These are phyloP conservation scores for Odontamblyopus lacepedii DNA, from an alignment of 2,797 vertebrate species.

Conservation along the genomic window DNA sequence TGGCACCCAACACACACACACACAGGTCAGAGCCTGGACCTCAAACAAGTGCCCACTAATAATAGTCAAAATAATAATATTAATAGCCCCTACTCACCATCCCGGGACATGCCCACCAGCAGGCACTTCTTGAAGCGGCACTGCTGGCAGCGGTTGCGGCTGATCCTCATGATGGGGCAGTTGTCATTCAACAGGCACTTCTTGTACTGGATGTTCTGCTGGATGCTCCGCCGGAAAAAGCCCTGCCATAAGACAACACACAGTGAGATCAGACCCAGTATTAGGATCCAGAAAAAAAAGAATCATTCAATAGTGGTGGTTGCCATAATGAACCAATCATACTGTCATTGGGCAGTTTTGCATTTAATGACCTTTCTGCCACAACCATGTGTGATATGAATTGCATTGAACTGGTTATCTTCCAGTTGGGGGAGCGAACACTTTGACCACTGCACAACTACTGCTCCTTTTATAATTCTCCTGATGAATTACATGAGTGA, in stretches of 20 bases:
- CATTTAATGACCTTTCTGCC: too few relatives aligned
- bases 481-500: not conserved
- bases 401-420: not conserved
- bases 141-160: slow-evolving; percentile 96
- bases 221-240: slow-evolving; percentile 96
- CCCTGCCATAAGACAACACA: slow-evolving; percentile 73
- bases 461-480: not conserved
- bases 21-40: slow-evolving; percentile 1
- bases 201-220: slow-evolving; percentile 98
- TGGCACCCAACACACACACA: slow-evolving; percentile 44
- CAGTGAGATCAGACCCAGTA: not conserved
- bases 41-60: not conserved
- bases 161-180: slow-evolving; percentile 96
- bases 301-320: too few relatives aligned
- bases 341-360: not conserved
- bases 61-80: not conserved
- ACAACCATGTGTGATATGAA: not conserved
- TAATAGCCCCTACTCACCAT: slow-evolving; percentile 79
- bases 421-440: not conserved
- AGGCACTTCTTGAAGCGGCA: slow-evolving; percentile 98
- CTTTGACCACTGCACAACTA: not conserved
- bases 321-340: not conserved
- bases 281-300: too few relatives aligned
- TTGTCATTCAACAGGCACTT: slow-evolving; percentile 97
- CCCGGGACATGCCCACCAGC: slow-evolving; percentile 94